Evolutionary conservation across 2,888 invertebrate species (phyloP), one percentile per base, ranked within the genome.

Genomic region (Nyleta sp.): DNA sequence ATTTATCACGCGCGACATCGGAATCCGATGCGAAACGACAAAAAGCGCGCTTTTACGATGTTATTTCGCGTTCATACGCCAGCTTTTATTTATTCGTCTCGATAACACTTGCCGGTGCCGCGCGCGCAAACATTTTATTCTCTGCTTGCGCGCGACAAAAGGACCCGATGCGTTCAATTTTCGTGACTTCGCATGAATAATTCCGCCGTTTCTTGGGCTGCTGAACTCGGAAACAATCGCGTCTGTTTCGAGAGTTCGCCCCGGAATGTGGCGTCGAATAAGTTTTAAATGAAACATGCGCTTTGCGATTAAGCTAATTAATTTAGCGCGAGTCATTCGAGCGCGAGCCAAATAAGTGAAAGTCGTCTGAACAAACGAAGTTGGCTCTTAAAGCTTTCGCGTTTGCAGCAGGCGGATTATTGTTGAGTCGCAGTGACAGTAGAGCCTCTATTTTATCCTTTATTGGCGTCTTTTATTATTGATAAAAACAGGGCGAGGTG

Each of bases 1-100:
- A 62, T 70, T 76, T 76, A 76, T 76, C 60, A 55, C 50, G 7
- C n/a, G 15, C 31, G 59, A 64, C 64, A 44, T 62, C 64, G 76
- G 33, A 48, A 72, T 64, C 42, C 57, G 35, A 46, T 46, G 60
- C 71, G 11, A 13, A 40, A 31, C 52, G 28, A 53, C 42, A 38
- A 62, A 62, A 72, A 64, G n/a, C 6, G n/a, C 6, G 48, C 76
- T 50, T 68, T 76, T 57, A 57, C 38, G 57, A 57, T 59, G 50
- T 62, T 68, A 75, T 75, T 68, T 68, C 46, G 18, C 55, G 35
- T 70, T 33, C 40, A 24, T 31, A 44, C 50, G 70, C 70, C 55
- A 55, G 40, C 24, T 64, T 64, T 70, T 70, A 76, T 70, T 70
- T 64, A 70, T 55, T 44, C 57, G 38, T 48, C 24, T 52, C 53